Base-by-base conservation (phyloP, 2,113 vertebrate genomes). In the Corythaeola cristata region DNA sequence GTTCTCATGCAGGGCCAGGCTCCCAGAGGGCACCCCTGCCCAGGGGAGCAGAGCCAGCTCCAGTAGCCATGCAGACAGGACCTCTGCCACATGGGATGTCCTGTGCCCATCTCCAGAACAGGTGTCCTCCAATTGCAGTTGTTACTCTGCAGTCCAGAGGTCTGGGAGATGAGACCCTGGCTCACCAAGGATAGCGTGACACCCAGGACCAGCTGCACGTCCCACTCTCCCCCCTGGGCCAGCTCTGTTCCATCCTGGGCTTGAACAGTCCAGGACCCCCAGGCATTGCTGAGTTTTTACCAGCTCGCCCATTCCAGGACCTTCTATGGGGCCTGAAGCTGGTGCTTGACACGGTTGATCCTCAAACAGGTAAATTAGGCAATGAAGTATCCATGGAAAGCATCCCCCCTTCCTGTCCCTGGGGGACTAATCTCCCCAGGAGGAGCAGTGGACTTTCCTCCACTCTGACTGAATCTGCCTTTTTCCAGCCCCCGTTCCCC, bases 311-410 rank as follows among this genome's bases (percentile, higher is more conserved):
- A 21, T 1, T 5, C 28, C 66, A 50, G 66, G 56, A 33, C 8
- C 1, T 1, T 0, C 9, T 58, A 7, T 0, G 1, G 52, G 24
- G 9, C 71, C 35, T 17, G 33, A 13, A 45, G 37, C 19, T 82
- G 24, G 5, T 49, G 26, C 27, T 73, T 44, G 59, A 2, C 1
- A 1, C 37, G 35, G 21, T 14, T 5, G 4, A 2, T 4, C 33
- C 50, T 59, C 30, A 13, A n/a, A 23, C 4, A 20, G 10, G 30
- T 27, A 7, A 63, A 52, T 14, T 8, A 24, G 12, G 15, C 26
- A 32, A 3, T 6, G 55, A 41, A 62, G 17, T 53, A n/a, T 18
- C 14, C 7, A 11, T 15, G 39, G 49, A 15, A 27, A 59, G 17
- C 19, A 6, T 72, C 11, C 14, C 16, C 5, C 1, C 14, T 7